A percentile compares a stretch with the other conserved stretches of the same genome.
Evolutionary conservation across 2,888 invertebrate genomes (phyloP).

Genomic region (Eilema depressum): DNA sequence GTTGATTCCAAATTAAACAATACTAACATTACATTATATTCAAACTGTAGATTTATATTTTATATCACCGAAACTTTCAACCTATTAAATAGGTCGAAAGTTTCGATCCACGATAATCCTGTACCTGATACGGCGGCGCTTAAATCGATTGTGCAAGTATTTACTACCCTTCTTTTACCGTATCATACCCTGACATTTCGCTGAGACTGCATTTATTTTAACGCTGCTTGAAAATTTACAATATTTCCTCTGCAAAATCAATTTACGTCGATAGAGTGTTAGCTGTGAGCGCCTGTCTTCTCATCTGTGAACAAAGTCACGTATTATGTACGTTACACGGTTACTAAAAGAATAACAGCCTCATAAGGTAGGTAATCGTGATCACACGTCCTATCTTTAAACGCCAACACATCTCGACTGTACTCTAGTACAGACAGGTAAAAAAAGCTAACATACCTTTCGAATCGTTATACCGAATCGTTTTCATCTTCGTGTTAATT

Average conservation of each 20-base stretch:
- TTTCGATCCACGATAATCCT: neutral
- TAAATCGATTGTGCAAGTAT: constrained; percentile 51
- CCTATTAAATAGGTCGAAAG: neutral
- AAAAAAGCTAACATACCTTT: constrained; percentile 32
- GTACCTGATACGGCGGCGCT: neutral
- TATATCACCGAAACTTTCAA: neutral
- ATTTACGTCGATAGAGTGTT: constrained; percentile 76
- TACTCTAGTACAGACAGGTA: constrained; percentile 18
- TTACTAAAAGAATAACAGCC: constrained; percentile 67
- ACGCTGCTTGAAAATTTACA: constrained; percentile 72
- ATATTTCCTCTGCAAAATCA: constrained; percentile 79
- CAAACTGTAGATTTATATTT: neutral
- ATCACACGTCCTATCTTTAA: constrained; percentile 42
- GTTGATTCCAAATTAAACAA: neutral
- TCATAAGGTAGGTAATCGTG: constrained; percentile 63
- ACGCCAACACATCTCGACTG: constrained; percentile 32
- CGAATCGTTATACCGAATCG: constrained; percentile 39
- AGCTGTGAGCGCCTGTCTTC: constrained; percentile 63
- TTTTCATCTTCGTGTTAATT: constrained; percentile 49
- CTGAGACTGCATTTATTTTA: constrained; percentile 61
- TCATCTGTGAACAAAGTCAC: constrained; percentile 77
- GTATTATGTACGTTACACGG: constrained; percentile 71
- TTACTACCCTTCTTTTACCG: constrained; percentile 43
- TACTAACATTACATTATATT: neutral
- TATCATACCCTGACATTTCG: constrained; percentile 53